phyloP scores from a whole-genome alignment of 2,113 vertebrate species.

The Pontoporia blainvillei region DNA sequence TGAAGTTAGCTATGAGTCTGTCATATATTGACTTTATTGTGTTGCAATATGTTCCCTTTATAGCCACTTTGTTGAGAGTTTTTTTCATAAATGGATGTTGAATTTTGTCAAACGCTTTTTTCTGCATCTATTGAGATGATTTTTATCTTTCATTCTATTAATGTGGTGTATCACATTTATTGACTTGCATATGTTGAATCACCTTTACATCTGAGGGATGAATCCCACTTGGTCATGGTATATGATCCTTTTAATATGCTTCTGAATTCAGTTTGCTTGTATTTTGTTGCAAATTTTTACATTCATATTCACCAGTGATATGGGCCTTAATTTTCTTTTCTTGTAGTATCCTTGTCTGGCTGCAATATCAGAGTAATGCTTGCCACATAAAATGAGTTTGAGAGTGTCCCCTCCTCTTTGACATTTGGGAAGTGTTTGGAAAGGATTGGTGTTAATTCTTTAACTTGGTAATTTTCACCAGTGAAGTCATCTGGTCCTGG shows the following conservation, averaged over 20 bases:
- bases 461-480: neutral
- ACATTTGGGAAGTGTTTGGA: neutral
- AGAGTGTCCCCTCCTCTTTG: neutral
- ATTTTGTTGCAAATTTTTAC: neutral
- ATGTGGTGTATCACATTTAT: neutral
- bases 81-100: neutral
- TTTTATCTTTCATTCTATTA: neutral
- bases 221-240: neutral
- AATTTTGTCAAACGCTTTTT: neutral
- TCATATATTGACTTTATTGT: neutral
- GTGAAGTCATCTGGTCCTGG: neutral
- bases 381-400: neutral
- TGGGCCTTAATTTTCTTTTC: neutral
- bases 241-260: neutral
- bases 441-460: neutral
- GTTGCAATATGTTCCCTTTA: neutral
- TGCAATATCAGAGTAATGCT: neutral
- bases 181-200: neutral
- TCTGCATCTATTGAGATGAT: neutral
- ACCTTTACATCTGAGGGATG: neutral
- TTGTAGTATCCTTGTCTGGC: neutral
- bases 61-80: neutral
- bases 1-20: neutral
- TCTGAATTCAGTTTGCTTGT: neutral
- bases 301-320: neutral